phyloP scores from a whole-genome alignment of 92 coral and sea anemone species.

The Siderastrea radians region DNA sequence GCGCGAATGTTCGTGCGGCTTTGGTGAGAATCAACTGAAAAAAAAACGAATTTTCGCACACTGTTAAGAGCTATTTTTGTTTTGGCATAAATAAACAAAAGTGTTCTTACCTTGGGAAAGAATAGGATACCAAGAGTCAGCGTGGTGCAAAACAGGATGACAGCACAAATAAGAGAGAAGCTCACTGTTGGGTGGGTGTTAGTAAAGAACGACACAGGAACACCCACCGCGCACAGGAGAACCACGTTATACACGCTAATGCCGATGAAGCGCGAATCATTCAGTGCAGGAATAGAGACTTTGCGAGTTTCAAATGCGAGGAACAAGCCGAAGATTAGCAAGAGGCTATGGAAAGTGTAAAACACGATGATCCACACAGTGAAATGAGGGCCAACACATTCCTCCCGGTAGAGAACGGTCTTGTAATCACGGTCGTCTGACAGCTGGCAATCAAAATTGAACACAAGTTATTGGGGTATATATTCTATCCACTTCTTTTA shows the following conservation, averaged over 20 bases:
- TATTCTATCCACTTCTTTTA: no score
- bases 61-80: no score
- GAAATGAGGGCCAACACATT: conserved; percentile 83
- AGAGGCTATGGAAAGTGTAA: conserved; percentile 86
- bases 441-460: conserved; percentile 53
- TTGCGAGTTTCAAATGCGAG: conserved; percentile 91
- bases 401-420: conserved; percentile 79
- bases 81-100: neutral
- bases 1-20: no score
- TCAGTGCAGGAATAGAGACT: conserved; percentile 83
- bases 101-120: conserved; percentile 80
- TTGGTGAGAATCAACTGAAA: no score
- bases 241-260: conserved; percentile 93
- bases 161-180: conserved; percentile 80
- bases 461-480: neutral
- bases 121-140: conserved; percentile 87
- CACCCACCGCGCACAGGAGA: conserved; percentile 86
- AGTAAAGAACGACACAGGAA: conserved; percentile 84
- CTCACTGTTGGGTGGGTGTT: conserved; percentile 79
- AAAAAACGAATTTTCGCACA: no score
- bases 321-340: conserved; percentile 85
- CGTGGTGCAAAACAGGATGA: conserved; percentile 85
- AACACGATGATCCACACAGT: conserved; percentile 82
- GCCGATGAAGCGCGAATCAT: conserved; percentile 92
- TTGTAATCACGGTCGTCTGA: conserved; percentile 84